Conservation (phyloP, 1,140 invertebrate genomes). For the Drosophila sulfurigaster region DNA sequence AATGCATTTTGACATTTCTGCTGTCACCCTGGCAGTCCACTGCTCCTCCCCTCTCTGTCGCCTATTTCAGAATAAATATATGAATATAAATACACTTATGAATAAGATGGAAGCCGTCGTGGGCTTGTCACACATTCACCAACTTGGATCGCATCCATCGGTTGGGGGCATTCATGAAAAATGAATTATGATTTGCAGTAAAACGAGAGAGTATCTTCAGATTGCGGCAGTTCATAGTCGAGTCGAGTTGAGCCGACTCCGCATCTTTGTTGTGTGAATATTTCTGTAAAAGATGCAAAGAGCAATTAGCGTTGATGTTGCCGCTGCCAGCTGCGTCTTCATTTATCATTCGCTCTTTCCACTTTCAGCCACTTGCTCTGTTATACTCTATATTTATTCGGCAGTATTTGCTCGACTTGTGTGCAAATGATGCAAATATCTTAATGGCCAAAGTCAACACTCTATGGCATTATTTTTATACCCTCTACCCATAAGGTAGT, state of each 20-base stretch:
- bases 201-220: constrained; percentile 50
- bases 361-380: constrained; percentile 32
- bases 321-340: constrained; percentile 77
- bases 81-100: constrained; percentile 40
- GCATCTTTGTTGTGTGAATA: constrained; percentile 30
- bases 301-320: constrained; percentile 81
- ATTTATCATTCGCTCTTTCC: constrained; percentile 64
- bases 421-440: constrained; percentile 13
- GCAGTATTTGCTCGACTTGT: neutral
- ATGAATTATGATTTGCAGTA: constrained; percentile 76
- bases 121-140: constrained; percentile 43
- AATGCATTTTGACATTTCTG: constrained; percentile 85
- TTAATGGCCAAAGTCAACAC: constrained; percentile 62
- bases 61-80: constrained; percentile 39
- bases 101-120: constrained; percentile 36
- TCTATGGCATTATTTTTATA: neutral
- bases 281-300: constrained; percentile 64
- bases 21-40: constrained; percentile 37
- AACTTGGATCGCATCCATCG: constrained; percentile 8
- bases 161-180: constrained; percentile 50
- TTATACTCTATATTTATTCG: constrained; percentile 31
- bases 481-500: too few relatives aligned
- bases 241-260: neutral
- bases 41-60: neutral
- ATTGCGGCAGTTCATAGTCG: constrained; percentile 21